Evolutionary conservation across 2,113 vertebrate species (phyloP).

Genomic region (Hiodon alosoides): DNA sequence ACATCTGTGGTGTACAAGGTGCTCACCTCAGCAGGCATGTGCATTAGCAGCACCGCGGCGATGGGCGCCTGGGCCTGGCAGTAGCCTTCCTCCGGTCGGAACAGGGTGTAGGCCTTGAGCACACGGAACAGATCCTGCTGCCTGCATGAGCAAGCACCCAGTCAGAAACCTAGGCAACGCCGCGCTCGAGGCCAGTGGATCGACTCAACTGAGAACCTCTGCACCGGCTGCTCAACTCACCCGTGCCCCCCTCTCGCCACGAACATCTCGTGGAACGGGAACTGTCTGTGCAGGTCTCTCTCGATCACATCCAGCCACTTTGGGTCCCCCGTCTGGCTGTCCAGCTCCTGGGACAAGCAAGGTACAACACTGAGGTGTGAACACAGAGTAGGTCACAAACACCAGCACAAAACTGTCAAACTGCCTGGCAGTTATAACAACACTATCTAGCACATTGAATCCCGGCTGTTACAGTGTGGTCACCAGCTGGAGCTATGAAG

Average conservation of each 20-base stretch:
- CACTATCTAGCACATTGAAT: no score
- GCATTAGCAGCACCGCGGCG: constrained; percentile 94
- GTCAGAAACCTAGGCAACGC: neutral
- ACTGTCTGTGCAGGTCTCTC: constrained; percentile 91
- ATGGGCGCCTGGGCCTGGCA: constrained; percentile 97
- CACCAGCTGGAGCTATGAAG: no score
- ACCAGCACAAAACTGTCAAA: no score
- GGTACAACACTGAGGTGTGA: no score
- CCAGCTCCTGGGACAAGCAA: constrained; percentile 69
- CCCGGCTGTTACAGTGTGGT: no score
- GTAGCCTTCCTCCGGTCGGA: constrained; percentile 93
- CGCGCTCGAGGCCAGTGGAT: neutral
- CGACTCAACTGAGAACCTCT: neutral
- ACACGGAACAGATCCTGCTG: constrained; percentile 91
- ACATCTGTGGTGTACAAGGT: neutral
- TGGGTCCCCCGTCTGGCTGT: constrained; percentile 74
- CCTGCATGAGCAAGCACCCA: constrained; percentile 50
- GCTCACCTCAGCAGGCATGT: constrained; percentile 93
- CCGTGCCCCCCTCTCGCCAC: constrained; percentile 87
- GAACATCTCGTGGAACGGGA: constrained; percentile 99
- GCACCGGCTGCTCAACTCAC: constrained; percentile 53
- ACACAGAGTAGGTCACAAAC: no score
- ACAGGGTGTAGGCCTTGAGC: constrained; percentile 88
- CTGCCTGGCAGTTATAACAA: no score
- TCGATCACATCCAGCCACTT: constrained; percentile 94